Conservation (phyloP, 1,140 invertebrate genomes). For the Lepidotrigona ventralis region DNA sequence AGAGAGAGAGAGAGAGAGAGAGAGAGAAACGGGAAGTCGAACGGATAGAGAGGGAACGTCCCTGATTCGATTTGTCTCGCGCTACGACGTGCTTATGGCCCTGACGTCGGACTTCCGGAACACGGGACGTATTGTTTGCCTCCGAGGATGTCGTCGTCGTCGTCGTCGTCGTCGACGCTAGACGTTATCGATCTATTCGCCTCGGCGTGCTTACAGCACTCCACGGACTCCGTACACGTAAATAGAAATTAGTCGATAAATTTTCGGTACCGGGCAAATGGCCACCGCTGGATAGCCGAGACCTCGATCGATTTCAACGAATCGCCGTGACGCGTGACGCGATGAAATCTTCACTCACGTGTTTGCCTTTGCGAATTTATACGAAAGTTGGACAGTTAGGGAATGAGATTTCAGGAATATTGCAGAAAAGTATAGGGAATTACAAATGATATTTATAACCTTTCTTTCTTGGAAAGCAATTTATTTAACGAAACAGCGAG, state of each 20-base stretch:
- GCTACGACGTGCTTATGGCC: constrained; percentile 50
- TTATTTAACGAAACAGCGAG: no score
- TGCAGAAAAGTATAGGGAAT: no score
- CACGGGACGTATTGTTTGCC: constrained; percentile 50
- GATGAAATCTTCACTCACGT: neutral
- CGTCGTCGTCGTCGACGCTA: neutral
- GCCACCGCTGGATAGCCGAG: neutral
- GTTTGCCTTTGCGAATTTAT: neutral
- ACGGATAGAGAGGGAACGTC: constrained; percentile 39
- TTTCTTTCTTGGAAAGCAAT: no score
- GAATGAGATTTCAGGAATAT: no score
- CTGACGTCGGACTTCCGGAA: constrained; percentile 52
- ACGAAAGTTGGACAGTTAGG: neutral
- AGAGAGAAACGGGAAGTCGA: constrained; percentile 32
- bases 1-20: constrained; percentile 14
- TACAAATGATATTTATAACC: no score
- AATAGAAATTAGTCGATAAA: constrained; percentile 46
- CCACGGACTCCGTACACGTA: neutral
- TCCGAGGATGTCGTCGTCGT: constrained; percentile 19
- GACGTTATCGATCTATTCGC: constrained; percentile 41
- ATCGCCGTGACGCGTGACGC: neutral
- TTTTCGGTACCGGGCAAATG: constrained; percentile 21
- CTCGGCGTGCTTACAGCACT: neutral
- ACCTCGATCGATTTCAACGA: neutral
- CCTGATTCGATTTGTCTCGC: constrained; percentile 54